Base-by-base conservation (phyloP, 2,797 vertebrate genomes). In the Avahi laniger region DNA sequence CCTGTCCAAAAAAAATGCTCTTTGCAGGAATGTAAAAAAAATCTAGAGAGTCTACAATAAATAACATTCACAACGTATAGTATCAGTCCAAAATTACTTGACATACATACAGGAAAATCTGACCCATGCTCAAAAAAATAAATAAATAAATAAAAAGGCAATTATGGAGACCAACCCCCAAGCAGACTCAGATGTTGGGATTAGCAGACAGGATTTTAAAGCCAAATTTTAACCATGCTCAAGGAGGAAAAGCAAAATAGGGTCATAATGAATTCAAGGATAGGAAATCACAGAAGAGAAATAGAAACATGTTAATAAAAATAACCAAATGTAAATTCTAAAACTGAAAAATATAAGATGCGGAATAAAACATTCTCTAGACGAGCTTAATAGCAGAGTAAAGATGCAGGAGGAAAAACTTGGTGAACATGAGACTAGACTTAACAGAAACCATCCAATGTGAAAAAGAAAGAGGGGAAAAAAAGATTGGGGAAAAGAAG, bases 161-260 rank as follows among this genome's bases (percentile, higher is more conserved):
- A 41, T 46, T 67, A 69, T 2, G 15, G 78, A 93, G 43, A 76
- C 24, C 83, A 87, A 33, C 67, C 15, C 33, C 33, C 50, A 81
- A 73, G 59, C 20, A 84, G 38, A 89, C 38, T 35, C 52, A 80
- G 70, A 87, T 38, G 26, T 9, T 75, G 18, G 1, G 75, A 50
- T 38, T 50, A 67, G 65, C 17, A 28, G 57, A 24, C 33, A 86
- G 10, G 35, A 75, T 61, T 88, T 89, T 88, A 96, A 57, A 95
- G 72, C 65, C 78, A 30, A 20, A 63, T 63, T 70, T 81, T 90
- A 90, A 78, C 38, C 33, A 54, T 67, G 26, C 28, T 93, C 57
- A 48, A 59, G 52, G 57, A 81, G 30, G 59, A 96, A 92, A 72
- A 63, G 22, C 50, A 93, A 96, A 83, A 59, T 48, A 83, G 92